Base-by-base conservation (phyloP, 2,797 vertebrate genomes). In the Neostethus bicornis region DNA sequence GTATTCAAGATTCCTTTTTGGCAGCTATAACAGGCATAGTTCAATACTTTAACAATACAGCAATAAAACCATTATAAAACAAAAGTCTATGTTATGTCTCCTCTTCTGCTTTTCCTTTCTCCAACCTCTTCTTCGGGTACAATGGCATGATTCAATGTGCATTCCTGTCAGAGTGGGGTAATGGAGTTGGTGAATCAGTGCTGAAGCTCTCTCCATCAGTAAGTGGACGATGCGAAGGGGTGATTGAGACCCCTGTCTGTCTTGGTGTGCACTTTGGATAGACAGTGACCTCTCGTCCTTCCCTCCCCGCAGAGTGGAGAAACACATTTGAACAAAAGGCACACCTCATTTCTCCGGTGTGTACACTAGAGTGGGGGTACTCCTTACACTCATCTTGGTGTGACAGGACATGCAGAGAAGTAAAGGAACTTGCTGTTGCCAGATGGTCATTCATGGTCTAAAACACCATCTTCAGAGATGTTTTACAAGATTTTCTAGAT, bases 121-220 rank as follows among this genome's bases (percentile, higher is more conserved):
- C 76, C 75, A 70, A 67, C 75, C 81, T 73, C 61, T 51, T 78
- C 72, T 81, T 56, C 80, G 84, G 89, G 86, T 90, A 81, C 88
- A 89, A 91, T 75, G 51, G 75, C 72, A 81, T 85, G 83, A 88
- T 90, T 90, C 86, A 90, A 89, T 87, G 85, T 75, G 66, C 32
- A 28, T 70, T 73, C 75, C 81, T 80, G 79, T 68, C 75, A 55
- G 64, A 67, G 80, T 73, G 73, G 84, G n/a, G 80, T 87, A 86
- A 88, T 88, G 77, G 82, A 83, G 75, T 82, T 77, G 77, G 82
- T 23, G 61, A 75, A 80, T 70, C 62, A 75, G 73, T 75, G 76
- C 39, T 31, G 73, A 75, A 60, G 63, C 66, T 80, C 70, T 72
- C 72, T 72, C 78, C 66, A 66, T 80, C 76, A 68, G 64, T 37